A percentile compares a stretch with the other conserved stretches of the same genome.
Conservation (phyloP, 2,113 vertebrate genomes). For the Lagopus leucura region DNA sequence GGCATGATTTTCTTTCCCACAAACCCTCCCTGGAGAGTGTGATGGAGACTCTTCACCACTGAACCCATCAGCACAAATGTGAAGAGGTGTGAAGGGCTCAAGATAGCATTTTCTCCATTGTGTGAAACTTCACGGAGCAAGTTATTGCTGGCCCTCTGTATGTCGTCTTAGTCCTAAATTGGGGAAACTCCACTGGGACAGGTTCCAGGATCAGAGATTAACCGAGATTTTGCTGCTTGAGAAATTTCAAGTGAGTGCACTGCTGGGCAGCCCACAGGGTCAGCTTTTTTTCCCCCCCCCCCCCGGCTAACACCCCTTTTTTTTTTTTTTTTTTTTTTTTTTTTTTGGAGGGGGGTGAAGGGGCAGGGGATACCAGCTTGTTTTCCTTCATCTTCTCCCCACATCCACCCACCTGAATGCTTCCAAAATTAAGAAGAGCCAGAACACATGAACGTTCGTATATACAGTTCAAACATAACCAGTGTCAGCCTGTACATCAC, state of each 20-base stretch:
- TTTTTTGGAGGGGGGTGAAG: background rate
- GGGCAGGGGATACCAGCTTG: background rate
- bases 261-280: background rate
- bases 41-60: background rate
- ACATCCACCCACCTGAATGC: background rate
- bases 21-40: background rate
- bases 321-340: too few species aligned
- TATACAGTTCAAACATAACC: background rate
- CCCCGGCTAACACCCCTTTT: too few species aligned
- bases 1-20: background rate
- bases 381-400: background rate
- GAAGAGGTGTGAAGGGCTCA: background rate
- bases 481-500: background rate
- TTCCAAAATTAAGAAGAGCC: slow-evolving; percentile 14
- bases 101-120: background rate
- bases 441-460: background rate
- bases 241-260: background rate
- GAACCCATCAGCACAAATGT: background rate
- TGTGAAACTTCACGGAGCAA: background rate
- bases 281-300: background rate
- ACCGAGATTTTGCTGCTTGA: background rate
- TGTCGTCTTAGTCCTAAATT: background rate
- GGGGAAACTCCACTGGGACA: background rate
- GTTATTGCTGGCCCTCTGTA: background rate
- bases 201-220: background rate